Percentiles rank a stretch among this genome's conserved stretches.
These are phyloP conservation scores for Zaprionus lachaisei DNA, from an alignment of 1,140 invertebrate genomes.

Conservation along the genomic window DNA sequence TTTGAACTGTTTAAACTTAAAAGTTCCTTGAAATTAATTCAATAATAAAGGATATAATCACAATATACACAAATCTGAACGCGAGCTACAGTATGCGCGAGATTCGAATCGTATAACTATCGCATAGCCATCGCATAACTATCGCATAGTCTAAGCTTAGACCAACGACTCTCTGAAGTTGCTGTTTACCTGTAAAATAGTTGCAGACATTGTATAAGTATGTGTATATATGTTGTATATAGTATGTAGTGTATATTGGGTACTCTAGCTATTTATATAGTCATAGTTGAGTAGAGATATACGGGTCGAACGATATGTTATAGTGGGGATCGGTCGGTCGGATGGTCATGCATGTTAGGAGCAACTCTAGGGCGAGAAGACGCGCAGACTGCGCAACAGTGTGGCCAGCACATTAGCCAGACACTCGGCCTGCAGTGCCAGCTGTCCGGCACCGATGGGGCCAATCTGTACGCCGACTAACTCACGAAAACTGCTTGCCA, in stretches of 20 bases:
- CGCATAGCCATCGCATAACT: conserved; percentile 21
- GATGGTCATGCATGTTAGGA: conserved; percentile 8
- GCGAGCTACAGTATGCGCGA: conserved; percentile 33
- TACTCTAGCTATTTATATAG: conserved; percentile 28
- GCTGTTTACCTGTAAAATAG: conserved; percentile 75
- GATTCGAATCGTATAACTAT: conserved; percentile 17
- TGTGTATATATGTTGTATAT: conserved; percentile 16
- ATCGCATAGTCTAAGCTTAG: conserved; percentile 51
- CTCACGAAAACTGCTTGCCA: conserved; percentile 91
- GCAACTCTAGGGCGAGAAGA: conserved; percentile 88
- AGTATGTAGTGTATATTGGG: conserved; percentile 44
- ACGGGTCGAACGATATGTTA: conserved; percentile 59
- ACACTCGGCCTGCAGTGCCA: conserved; percentile 91
- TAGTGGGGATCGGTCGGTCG: conserved; percentile 30
- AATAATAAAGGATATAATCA: neutral
- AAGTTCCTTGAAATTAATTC: neutral
- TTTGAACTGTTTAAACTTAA: neutral
- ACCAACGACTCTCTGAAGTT: conserved; percentile 74
- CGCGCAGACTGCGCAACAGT: conserved; percentile 91
- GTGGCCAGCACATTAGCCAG: conserved; percentile 92
- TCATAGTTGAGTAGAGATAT: conserved; percentile 44
- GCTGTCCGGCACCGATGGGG: conserved; percentile 85
- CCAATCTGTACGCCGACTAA: conserved; percentile 88
- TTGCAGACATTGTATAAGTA: conserved; percentile 46
- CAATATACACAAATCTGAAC: neutral